phyloP scores from a whole-genome alignment of 2,888 invertebrate species.

The Bembecia ichneumoniformis region DNA sequence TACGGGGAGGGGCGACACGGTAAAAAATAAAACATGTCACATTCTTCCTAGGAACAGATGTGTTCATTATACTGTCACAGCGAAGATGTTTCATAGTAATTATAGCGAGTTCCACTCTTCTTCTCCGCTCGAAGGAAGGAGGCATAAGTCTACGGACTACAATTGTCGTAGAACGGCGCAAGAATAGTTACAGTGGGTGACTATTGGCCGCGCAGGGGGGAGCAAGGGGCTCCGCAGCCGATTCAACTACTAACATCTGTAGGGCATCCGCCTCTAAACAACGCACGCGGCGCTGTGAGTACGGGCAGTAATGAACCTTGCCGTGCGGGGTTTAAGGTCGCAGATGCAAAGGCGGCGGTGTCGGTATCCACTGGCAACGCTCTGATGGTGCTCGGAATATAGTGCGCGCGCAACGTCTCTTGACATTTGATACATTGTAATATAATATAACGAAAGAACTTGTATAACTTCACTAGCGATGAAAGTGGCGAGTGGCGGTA shows the following conservation, averaged over 20 bases:
- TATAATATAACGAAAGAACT: constrained; percentile 17
- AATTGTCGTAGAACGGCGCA: no score
- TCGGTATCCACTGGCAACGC: not conserved
- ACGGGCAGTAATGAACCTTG: constrained; percentile 8
- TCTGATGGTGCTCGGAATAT: constrained; percentile 12
- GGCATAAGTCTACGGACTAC: no score
- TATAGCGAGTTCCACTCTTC: no score
- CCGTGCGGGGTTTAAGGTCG: not conserved
- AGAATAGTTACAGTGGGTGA: no score
- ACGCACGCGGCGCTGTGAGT: not conserved
- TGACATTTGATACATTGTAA: constrained; percentile 30
- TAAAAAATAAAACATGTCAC: not conserved
- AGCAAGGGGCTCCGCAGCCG: constrained; percentile 5
- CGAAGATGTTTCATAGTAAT: no score
- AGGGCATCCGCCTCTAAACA: constrained; percentile 18
- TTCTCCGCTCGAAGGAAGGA: no score
- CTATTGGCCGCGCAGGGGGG: no score
- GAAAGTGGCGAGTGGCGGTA: not conserved
- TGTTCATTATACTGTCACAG: no score
- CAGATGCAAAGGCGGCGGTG: not conserved
- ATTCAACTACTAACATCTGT: constrained; percentile 43
- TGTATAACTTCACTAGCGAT: constrained; percentile 11
- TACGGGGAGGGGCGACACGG: not conserved
- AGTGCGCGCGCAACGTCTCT: constrained; percentile 17
- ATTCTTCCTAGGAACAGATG: not conserved